Base-by-base conservation (phyloP, 30 jellyfish, hydroid and myxozoan genomes). In the Phacellophora camtschatica region DNA sequence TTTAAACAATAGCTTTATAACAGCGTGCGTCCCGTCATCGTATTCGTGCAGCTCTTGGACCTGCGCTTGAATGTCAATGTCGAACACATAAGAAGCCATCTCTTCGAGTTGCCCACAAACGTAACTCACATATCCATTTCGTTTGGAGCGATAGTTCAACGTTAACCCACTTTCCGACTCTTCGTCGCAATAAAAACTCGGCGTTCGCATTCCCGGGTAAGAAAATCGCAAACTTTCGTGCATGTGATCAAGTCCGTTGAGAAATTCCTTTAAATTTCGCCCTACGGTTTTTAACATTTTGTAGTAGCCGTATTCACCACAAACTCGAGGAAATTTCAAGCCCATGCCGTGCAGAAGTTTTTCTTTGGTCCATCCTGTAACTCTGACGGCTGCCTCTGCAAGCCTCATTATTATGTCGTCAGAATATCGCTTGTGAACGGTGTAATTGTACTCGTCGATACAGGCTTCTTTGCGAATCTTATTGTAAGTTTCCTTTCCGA, bases 181-280 rank as follows among this genome's bases (percentile, higher is more conserved):
- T 35, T 66, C 66, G 34, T 69, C 85, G 73, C 84, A 66, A 34
- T 66, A 81, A 31, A 81, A 81, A 20, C 85, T 66, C n/a, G 92
- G 92, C 45, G 92, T 29, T 16, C 75, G 84, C 85, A 81, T 66
- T 23, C 85, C 85, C 24, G 92, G 92, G 69, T 81, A 81, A 23
- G 85, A 66, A 61, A 63, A 81, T 0, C 92, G 79, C 24, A 81
- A 85, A 51, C 85, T 16, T 13, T 81, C 85, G 32, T 81, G 92
- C 85, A 81, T 66, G 67, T 81, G 64, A 46, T 81, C 92, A 4
- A 81, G 72, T 3, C 92, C 92, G 48, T 81, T 81, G 45, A 81
- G 70, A 32, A 81, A 81, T 20, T 81, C 92, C n/a, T 69, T 49
- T 70, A 81, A 32, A 66, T 81, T 81, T 41, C 92, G 34, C 15